Evolutionary conservation across 2,113 vertebrate genomes (phyloP).

Genomic region (Dryoscopus gambensis): DNA sequence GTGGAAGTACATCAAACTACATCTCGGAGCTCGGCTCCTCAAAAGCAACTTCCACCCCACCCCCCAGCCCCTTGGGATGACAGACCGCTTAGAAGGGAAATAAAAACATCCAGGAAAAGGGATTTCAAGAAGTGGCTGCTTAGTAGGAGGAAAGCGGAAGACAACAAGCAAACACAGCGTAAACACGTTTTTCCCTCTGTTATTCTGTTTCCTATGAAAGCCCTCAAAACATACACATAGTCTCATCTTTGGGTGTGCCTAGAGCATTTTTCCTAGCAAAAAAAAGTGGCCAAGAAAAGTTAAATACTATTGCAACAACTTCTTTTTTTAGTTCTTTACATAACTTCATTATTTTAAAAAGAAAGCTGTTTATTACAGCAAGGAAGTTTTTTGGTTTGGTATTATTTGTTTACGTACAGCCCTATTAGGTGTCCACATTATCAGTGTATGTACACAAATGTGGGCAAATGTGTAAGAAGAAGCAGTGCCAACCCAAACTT

Average conservation of each 20-base stretch:
- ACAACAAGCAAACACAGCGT: neutral
- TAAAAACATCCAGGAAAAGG: neutral
- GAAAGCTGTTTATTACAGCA: neutral
- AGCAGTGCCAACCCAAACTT: neutral
- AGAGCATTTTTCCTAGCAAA: neutral
- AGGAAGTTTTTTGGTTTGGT: neutral
- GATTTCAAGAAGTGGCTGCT: neutral
- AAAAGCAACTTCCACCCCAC: neutral
- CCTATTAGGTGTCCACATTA: neutral
- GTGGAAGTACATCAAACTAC: neutral
- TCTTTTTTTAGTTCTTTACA: too few species aligned
- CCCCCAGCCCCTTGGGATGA: neutral
- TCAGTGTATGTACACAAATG: accelerated
- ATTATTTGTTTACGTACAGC: neutral
- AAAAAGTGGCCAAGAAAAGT: neutral
- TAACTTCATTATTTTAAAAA: neutral
- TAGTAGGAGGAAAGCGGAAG: neutral
- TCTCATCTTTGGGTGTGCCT: neutral
- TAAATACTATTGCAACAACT: neutral
- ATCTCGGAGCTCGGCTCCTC: neutral
- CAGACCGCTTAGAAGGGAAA: neutral
- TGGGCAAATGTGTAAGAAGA: neutral
- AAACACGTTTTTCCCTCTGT: neutral
- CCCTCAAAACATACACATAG: neutral
- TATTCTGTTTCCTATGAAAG: neutral